Base-by-base conservation (phyloP, 2,113 vertebrate species). In the Reinhardtius hippoglossoides region DNA sequence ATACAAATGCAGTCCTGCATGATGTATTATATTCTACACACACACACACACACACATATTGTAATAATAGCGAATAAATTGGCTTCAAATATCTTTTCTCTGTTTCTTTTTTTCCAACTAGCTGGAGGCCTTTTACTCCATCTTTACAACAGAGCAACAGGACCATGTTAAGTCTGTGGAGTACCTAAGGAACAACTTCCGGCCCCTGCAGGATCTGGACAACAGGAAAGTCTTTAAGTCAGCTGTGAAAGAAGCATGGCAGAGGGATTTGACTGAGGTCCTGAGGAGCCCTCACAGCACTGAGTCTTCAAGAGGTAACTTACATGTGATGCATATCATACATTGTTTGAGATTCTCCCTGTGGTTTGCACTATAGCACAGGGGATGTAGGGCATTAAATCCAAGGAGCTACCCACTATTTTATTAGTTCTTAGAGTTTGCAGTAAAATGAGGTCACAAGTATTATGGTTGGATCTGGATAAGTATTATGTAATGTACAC, bases 121-220 rank as follows among this genome's bases (percentile, higher is more conserved):
- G 98, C 95, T 99, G 86, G 98, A 99, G 81, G 96, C 97, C 0
- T 99, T 99, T 92, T 99, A 98, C 89, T 98, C 97, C 87, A 99
- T 99, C 93, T 98, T 99, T 86, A 99, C 98, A 73, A 99, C 98
- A 3, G 98, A 99, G 84, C 98, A 99, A 89, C 98, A 99, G 90
- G 98, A 99, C 88, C 98, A 99, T 0, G 98, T 99, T 85, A 99
- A 99, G 88, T 99, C 98, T 0, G 97, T 99, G 76, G 98, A 99
- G 71, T 98, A 99, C 88, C 94, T 99, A 89, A 95, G 97, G 90
- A 99, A 99, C 88, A 99, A 99, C 94, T 98, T 98, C 82, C 93
- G 98, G 40, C 97, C 97, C 8, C 94, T 92, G 92, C 97, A 99
- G 91, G 81, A 9, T 0, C 95, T 98, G 62, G 93, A 96, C 76